Percentiles rank a stretch among this genome's conserved stretches.
Evolutionary conservation across 2,113 vertebrate genomes (phyloP).

Genomic region (Lucifuga dentata): DNA sequence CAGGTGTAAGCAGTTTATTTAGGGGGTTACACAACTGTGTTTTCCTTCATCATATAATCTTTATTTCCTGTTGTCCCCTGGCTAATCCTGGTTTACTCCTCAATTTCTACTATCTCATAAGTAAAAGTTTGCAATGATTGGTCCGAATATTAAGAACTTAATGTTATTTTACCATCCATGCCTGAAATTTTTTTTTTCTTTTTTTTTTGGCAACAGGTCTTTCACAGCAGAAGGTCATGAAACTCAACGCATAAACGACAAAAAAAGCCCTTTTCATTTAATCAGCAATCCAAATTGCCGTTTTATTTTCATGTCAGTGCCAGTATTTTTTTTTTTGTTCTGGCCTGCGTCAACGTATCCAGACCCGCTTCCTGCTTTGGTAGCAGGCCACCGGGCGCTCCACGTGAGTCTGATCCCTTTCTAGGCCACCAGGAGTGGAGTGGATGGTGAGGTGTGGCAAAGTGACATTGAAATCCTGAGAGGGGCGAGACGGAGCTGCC

Average conservation of each 20-base stretch:
- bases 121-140: too few species aligned
- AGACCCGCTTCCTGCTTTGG: constrained; percentile 31
- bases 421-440: constrained; percentile 71
- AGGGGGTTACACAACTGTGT: too few species aligned
- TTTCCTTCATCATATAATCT: too few species aligned
- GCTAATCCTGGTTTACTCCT: too few species aligned
- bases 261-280: constrained; percentile 10
- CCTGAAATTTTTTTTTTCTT: background rate
- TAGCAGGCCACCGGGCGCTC: constrained; percentile 33
- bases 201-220: constrained; percentile 39
- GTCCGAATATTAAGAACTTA: too few species aligned
- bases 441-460: constrained; percentile 60
- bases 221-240: constrained; percentile 11
- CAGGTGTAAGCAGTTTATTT: too few species aligned
- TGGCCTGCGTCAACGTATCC: constrained; percentile 27
- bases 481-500: constrained; percentile 46
- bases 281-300: background rate
- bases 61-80: too few species aligned
- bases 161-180: background rate
- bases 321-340: constrained; percentile 32
- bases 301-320: constrained; percentile 33
- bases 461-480: constrained; percentile 78
- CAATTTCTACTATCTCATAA: too few species aligned
- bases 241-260: constrained; percentile 7
- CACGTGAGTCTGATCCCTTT: constrained; percentile 52